phyloP scores from a whole-genome alignment of 1,140 invertebrate genomes.

The Calycopis cecrops region DNA sequence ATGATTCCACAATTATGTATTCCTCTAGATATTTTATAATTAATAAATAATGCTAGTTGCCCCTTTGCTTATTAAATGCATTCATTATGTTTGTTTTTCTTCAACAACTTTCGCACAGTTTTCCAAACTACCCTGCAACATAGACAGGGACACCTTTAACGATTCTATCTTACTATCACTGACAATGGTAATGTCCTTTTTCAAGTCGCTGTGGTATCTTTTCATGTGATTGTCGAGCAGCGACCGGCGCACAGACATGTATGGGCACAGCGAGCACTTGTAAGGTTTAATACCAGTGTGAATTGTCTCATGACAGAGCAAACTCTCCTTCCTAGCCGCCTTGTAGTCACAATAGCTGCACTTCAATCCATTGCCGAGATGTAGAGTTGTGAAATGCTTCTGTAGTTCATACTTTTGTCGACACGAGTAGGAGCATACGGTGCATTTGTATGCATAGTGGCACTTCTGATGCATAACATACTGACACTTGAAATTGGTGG shows the following conservation, averaged over 20 bases:
- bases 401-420: slow-evolving; percentile 46
- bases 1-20: too few relatives aligned
- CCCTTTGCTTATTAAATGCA: too few relatives aligned
- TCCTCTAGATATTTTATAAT: too few relatives aligned
- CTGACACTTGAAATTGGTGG: slow-evolving; percentile 44
- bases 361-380: slow-evolving; percentile 40
- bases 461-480: slow-evolving; percentile 42
- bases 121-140: neutral
- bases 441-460: slow-evolving; percentile 43
- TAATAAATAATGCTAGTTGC: too few relatives aligned
- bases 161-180: slow-evolving; percentile 37
- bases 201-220: slow-evolving; percentile 34
- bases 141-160: slow-evolving; percentile 27
- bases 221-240: slow-evolving; percentile 40
- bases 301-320: slow-evolving; percentile 43
- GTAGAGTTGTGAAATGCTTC: slow-evolving; percentile 35
- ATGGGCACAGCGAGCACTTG: slow-evolving; percentile 38
- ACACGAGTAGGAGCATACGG: slow-evolving; percentile 39
- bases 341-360: slow-evolving; percentile 47
- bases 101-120: neutral
- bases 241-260: slow-evolving; percentile 36
- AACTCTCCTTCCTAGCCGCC: slow-evolving; percentile 39
- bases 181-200: slow-evolving; percentile 28
- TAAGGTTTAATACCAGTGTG: slow-evolving; percentile 49
- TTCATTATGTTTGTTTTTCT: too few relatives aligned